These are phyloP conservation scores for Oxystoma pomonae DNA, from an alignment of 2,888 invertebrate genomes.

Conservation along the genomic window DNA sequence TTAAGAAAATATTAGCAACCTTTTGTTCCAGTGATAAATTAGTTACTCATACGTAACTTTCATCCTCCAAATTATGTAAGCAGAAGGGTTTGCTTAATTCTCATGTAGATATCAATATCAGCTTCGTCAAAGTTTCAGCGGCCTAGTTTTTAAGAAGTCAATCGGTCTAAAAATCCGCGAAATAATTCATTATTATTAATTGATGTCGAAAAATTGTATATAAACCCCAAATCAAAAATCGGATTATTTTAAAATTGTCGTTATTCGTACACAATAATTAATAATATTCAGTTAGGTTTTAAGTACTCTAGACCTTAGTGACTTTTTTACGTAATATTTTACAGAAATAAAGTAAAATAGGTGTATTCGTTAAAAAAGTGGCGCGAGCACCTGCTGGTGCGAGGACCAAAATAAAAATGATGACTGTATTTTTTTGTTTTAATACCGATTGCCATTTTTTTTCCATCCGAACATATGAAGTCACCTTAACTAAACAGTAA, in stretches of 20 bases:
- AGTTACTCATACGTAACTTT: too few species aligned
- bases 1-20: too few species aligned
- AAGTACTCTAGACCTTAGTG: constrained; percentile 18
- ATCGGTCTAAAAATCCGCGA: neutral
- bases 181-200: neutral
- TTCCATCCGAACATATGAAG: too few species aligned
- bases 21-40: too few species aligned
- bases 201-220: neutral
- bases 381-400: constrained; percentile 47
- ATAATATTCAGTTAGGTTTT: constrained; percentile 44
- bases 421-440: too few species aligned
- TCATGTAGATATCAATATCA: neutral
- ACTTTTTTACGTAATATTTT: neutral
- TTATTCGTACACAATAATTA: constrained; percentile 10
- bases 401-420: constrained; percentile 44
- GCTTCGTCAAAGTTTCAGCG: neutral
- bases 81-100: too few species aligned
- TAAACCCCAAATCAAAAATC: neutral
- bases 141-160: neutral
- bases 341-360: constrained; percentile 39
- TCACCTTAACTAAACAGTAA: too few species aligned
- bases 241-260: neutral
- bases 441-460: too few species aligned
- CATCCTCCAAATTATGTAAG: too few species aligned
- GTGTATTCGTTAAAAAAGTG: constrained; percentile 41